A percentile compares a stretch with the other conserved stretches of the same genome.
Conservation (phyloP, 2,797 vertebrate genomes). For the Lacerta bilineata region DNA sequence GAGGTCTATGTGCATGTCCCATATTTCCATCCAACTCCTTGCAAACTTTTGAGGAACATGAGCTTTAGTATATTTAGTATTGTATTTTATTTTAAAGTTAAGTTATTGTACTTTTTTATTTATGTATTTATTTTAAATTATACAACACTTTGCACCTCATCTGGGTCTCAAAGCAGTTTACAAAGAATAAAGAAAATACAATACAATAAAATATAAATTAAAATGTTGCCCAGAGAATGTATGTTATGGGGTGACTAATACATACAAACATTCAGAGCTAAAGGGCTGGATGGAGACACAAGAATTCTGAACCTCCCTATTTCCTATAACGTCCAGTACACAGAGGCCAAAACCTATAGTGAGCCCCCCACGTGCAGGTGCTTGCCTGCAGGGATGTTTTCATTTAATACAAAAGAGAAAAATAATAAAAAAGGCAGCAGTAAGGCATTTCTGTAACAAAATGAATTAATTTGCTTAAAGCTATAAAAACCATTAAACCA, state of each 20-base stretch:
- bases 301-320: neutral
- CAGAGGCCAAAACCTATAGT: too few relatives aligned
- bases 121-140: too few relatives aligned
- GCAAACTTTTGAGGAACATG: neutral
- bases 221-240: too few relatives aligned
- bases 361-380: neutral
- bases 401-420: neutral
- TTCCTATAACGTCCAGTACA: neutral
- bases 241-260: too few relatives aligned
- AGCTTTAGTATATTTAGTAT: neutral
- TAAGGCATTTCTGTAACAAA: constrained; percentile 1
- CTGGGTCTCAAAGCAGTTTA: too few relatives aligned
- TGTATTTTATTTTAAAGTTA: too few relatives aligned
- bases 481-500: neutral
- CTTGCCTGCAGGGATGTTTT: neutral
- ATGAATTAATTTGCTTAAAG: constrained; percentile 9
- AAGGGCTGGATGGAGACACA: neutral
- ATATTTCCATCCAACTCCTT: neutral
- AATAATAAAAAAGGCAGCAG: neutral
- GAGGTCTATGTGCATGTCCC: neutral
- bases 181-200: too few relatives aligned
- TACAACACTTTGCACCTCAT: too few relatives aligned
- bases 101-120: too few relatives aligned
- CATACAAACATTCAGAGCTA: neutral
- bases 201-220: too few relatives aligned